Percentiles rank a stretch among this genome's conserved stretches.
Evolutionary conservation across 1,140 invertebrate species (phyloP).

Genomic region (Hylyphantes graminicola): DNA sequence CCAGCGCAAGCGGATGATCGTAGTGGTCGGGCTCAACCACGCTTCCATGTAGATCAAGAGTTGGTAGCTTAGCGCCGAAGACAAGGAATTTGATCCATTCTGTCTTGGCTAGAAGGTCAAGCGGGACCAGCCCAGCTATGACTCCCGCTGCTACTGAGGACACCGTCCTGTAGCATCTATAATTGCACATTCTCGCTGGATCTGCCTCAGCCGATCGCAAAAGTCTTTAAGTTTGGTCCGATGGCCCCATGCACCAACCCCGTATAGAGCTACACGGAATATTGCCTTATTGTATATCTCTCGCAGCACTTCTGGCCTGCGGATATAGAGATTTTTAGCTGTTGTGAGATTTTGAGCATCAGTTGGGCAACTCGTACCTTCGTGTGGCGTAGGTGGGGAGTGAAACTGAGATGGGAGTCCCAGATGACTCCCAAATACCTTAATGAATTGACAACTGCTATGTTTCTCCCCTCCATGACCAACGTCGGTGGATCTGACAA

Average conservation of each 20-base stretch:
- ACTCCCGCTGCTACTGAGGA: background rate
- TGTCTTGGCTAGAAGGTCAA: background rate
- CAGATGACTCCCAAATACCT: background rate
- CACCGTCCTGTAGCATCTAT: background rate
- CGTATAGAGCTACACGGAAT: background rate
- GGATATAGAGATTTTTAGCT: background rate
- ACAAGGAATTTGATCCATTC: background rate
- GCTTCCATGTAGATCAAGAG: rapidly evolving
- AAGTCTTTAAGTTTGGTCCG: background rate
- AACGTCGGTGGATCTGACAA: background rate
- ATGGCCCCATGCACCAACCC: background rate
- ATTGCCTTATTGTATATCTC: background rate
- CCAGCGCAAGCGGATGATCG: too few relatives aligned
- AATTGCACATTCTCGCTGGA: background rate
- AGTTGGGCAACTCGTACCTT: background rate
- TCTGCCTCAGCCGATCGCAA: background rate
- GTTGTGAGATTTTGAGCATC: background rate
- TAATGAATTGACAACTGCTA: background rate
- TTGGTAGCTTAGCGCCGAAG: background rate
- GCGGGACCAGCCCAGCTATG: background rate
- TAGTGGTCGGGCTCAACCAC: too few relatives aligned
- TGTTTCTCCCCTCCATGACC: background rate
- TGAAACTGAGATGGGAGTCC: background rate
- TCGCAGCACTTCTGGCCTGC: background rate
- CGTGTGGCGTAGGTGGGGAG: background rate